Percentiles rank a stretch among this genome's conserved stretches.
These are phyloP conservation scores for Formica aserva DNA, from an alignment of 2,888 invertebrate species.

Conservation along the genomic window DNA sequence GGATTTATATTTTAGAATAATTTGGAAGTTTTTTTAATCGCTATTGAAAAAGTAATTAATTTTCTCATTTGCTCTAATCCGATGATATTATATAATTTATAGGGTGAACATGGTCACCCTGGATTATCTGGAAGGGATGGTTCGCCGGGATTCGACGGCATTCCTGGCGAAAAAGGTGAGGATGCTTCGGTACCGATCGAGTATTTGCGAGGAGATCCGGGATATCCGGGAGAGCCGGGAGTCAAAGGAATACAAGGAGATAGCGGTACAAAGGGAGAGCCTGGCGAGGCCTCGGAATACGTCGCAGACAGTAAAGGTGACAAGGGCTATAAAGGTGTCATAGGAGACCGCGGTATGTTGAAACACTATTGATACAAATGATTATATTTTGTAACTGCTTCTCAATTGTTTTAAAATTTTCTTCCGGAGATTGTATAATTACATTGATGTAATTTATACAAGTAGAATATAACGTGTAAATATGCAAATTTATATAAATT, in stretches of 20 bases:
- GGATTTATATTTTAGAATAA: constrained; percentile 1
- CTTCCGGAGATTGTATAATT: background rate
- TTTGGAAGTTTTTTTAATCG: background rate
- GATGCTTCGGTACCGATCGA: constrained; percentile 86
- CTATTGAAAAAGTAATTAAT: background rate
- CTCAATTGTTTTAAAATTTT: background rate
- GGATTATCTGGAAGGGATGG: constrained; percentile 87
- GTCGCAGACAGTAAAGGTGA: constrained; percentile 85
- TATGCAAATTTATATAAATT: background rate
- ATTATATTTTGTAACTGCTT: background rate
- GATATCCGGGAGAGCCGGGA: constrained; percentile 82
- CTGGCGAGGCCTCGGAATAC: constrained; percentile 84
- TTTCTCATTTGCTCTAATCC: constrained; percentile 1
- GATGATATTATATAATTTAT: background rate
- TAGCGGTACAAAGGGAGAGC: constrained; percentile 84
- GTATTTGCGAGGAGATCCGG: constrained; percentile 86
- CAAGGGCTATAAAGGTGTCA: constrained; percentile 85
- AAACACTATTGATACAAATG: background rate
- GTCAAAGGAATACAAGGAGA: constrained; percentile 85
- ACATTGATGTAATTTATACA: background rate
- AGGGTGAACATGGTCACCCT: constrained; percentile 84
- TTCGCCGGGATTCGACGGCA: constrained; percentile 84
- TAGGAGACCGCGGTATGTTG: constrained; percentile 84
- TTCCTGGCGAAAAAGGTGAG: constrained; percentile 88
- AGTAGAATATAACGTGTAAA: constrained; percentile 12